Percentiles rank a stretch among this genome's conserved stretches.
Evolutionary conservation across 2,888 invertebrate genomes (phyloP).

Genomic region (Campaea margaritaria): DNA sequence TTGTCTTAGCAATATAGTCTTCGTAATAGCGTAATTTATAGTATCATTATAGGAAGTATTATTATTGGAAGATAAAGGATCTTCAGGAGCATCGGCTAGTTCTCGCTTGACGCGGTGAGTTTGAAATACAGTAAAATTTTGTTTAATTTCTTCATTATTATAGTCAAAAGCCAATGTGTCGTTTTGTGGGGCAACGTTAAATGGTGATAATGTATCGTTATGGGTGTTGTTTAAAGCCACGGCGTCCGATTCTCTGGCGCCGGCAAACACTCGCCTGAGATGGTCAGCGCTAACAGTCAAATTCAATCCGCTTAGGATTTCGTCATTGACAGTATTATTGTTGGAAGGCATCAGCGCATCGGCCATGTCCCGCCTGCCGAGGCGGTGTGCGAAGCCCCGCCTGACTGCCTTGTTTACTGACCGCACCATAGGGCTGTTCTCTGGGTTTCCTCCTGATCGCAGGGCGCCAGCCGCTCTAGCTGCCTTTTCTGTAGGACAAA

Average conservation of each 20-base stretch:
- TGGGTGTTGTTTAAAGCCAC: neutral
- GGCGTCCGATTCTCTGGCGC: neutral
- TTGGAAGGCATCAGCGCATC: constrained; percentile 44
- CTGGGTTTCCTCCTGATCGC: constrained; percentile 47
- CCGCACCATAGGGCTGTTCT: constrained; percentile 51
- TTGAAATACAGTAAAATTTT: neutral
- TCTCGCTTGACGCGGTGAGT: neutral
- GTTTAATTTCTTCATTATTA: neutral
- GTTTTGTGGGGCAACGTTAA: neutral
- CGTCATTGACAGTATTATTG: constrained; percentile 42
- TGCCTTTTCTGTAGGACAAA: constrained; percentile 54
- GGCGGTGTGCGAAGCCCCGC: constrained; percentile 59
- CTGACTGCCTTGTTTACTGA: constrained; percentile 60
- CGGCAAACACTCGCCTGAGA: neutral
- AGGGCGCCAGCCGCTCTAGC: constrained; percentile 59
- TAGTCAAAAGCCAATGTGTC: neutral
- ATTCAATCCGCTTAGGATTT: constrained; percentile 29
- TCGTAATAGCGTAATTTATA: neutral
- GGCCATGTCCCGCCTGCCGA: constrained; percentile 54
- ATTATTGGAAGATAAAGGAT: neutral
- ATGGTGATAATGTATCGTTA: neutral
- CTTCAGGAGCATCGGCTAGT: neutral
- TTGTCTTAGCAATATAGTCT: constrained; percentile 5
- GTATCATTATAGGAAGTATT: neutral
- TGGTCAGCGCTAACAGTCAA: constrained; percentile 20